Evolutionary conservation across 2,888 invertebrate species (phyloP).

Genomic region (Caenorhabditis wallacei): DNA sequence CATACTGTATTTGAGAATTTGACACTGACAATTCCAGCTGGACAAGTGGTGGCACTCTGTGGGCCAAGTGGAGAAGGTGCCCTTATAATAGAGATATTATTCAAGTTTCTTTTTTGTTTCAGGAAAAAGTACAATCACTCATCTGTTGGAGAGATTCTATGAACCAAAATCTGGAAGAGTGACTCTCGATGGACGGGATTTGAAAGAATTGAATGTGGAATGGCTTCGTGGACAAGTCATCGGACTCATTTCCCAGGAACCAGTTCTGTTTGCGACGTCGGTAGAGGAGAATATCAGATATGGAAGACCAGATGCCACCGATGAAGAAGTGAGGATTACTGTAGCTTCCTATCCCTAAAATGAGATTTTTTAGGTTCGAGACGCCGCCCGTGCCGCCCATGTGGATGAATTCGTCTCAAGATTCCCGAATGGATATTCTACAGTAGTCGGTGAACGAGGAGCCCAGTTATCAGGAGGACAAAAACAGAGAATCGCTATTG

Average conservation of each 20-base stretch:
- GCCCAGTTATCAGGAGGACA: conserved; percentile 88
- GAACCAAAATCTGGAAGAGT: conserved; percentile 89
- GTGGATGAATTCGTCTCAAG: conserved; percentile 92
- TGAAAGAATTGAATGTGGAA: conserved; percentile 88
- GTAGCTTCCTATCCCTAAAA: no score
- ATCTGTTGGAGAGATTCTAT: conserved; percentile 93
- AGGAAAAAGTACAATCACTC: conserved; percentile 93
- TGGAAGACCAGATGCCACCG: conserved; percentile 87
- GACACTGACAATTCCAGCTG: conserved; percentile 90
- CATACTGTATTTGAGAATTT: conserved; percentile 89
- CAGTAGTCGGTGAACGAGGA: conserved; percentile 88
- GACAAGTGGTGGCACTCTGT: conserved; percentile 93
- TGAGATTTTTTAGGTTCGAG: conserved; percentile 84
- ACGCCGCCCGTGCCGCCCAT: conserved; percentile 92
- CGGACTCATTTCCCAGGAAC: conserved; percentile 86
- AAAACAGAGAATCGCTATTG: conserved; percentile 92
- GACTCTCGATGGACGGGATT: conserved; percentile 89
- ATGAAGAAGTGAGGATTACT: conserved; percentile 84
- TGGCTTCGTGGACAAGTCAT: conserved; percentile 90
- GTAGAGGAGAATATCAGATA: conserved; percentile 96
- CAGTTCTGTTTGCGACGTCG: conserved; percentile 93
- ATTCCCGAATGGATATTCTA: conserved; percentile 90
- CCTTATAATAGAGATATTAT: no score
- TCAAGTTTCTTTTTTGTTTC: conserved; percentile 1
- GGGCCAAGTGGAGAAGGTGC: conserved; percentile 93